Base-by-base conservation (phyloP, 1,140 invertebrate genomes). In the Littorina saxatilis region DNA sequence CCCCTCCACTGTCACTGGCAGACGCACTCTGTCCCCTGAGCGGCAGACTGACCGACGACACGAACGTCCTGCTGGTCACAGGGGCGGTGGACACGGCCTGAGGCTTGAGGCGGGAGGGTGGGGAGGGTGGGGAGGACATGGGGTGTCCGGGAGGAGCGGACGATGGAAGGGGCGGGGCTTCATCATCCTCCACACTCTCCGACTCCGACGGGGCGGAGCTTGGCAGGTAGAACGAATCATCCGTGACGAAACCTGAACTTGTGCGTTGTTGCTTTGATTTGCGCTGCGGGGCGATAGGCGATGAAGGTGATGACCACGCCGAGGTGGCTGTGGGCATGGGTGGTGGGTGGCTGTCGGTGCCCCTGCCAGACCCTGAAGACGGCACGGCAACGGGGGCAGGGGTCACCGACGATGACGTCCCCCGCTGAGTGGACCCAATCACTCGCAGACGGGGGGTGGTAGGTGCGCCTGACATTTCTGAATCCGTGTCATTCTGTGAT, bases 401-500 rank as follows among this genome's bases (percentile, higher is more conserved):
- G 23, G 74, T 27, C 20, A 2, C 9, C 29, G 73, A 32, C 13
- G 58, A 29, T 74, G 47, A 40, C 15, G 35, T 9, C 17, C 74
- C 66, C 72, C 77, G 77, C 23, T 47, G 66, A 61, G 74, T 63
- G 72, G 52, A 73, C 52, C 74, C 76, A 11, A 58, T 58, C 47
- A 72, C 75, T 35, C 75, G 73, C 68, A 82, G 81, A 29, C 81
- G 79, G 43, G 80, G 82, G 32, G 39, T 55, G 32, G 39, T 55
- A 29, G 58, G 35, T 63, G 35, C 23, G 75, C 81, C 81, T 80
- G 82, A 81, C 78, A 40, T 68, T 39, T 50, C 40, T 78, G 89
- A 91, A 85, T 90, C 90, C 82, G 87, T 89, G 87, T 89, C 90
- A 89, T 90, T 91, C 89, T 88, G 89, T 76, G 85, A 75, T 58